Evolutionary conservation across 1,140 invertebrate species (phyloP).

Genomic region (Lysiphlebus fabarum): DNA sequence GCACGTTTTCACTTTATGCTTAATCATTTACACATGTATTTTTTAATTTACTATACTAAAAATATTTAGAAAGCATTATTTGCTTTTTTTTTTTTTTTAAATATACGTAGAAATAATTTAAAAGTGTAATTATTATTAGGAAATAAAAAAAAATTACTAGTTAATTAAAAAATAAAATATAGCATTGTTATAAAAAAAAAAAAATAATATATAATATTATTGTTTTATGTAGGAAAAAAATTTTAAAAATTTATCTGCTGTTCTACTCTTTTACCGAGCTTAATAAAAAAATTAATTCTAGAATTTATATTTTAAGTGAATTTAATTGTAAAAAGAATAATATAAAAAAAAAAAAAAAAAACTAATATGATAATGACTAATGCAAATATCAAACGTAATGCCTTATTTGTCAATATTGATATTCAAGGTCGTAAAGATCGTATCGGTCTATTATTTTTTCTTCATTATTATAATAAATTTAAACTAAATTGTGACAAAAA

Average conservation of each 20-base stretch:
- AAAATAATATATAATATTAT: too few species aligned
- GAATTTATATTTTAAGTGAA: constrained; percentile 12
- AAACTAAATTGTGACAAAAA: neutral
- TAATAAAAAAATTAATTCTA: constrained; percentile 10
- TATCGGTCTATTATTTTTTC: too few species aligned
- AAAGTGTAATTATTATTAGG: too few species aligned
- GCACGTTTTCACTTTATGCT: too few species aligned
- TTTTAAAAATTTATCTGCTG: too few species aligned
- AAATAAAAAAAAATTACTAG: too few species aligned
- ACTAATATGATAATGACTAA: constrained; percentile 24
- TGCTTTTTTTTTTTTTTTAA: too few species aligned
- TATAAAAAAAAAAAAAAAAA: constrained; percentile 11
- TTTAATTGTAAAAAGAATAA: neutral
- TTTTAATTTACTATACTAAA: neutral
- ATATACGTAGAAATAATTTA: too few species aligned
- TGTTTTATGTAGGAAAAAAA: too few species aligned
- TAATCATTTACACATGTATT: neutral
- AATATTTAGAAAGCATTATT: neutral
- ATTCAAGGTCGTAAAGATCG: too few species aligned
- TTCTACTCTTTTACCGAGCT: constrained; percentile 17
- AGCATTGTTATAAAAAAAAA: too few species aligned
- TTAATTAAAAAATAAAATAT: too few species aligned
- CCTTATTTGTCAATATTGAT: constrained; percentile 36
- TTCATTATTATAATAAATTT: neutral
- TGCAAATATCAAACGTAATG: constrained; percentile 40